These are phyloP conservation scores for Megalonaias nervosa DNA, from an alignment of 1,140 invertebrate species.

Conservation along the genomic window DNA sequence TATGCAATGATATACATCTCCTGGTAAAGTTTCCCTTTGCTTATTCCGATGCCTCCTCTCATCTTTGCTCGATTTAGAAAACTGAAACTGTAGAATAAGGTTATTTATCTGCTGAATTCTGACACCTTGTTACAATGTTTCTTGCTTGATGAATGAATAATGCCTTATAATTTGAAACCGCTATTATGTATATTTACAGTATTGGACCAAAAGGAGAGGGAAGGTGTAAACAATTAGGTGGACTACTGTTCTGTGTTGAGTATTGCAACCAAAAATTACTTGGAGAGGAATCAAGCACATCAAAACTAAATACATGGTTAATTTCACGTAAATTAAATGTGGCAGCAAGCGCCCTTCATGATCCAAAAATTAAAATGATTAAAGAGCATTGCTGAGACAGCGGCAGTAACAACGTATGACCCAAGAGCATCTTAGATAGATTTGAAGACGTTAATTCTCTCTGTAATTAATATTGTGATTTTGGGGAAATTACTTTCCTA, in stretches of 20 bases:
- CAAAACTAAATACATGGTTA: neutral
- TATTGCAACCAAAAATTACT: neutral
- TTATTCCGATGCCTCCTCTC: no score
- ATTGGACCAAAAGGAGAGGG: neutral
- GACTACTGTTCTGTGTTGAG: neutral
- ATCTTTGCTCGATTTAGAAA: no score
- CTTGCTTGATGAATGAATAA: no score
- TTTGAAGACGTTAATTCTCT: neutral
- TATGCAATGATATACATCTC: no score
- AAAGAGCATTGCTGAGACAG: neutral
- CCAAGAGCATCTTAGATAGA: slow-evolving; percentile 3
- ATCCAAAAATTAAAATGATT: neutral
- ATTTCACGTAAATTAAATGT: neutral
- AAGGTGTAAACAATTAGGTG: neutral
- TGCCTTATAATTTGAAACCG: no score
- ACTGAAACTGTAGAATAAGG: no score
- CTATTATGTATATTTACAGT: neutral
- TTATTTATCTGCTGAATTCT: no score
- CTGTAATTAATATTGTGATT: neutral
- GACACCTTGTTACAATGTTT: no score
- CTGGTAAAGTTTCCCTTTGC: no score
- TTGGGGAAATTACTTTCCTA: neutral
- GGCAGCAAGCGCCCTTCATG: neutral
- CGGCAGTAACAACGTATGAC: neutral
- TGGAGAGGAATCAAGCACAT: neutral